Evolutionary conservation across 2,888 invertebrate species (phyloP), one percentile per base, ranked within the genome.

Genomic region (Piscicola geometra): DNA sequence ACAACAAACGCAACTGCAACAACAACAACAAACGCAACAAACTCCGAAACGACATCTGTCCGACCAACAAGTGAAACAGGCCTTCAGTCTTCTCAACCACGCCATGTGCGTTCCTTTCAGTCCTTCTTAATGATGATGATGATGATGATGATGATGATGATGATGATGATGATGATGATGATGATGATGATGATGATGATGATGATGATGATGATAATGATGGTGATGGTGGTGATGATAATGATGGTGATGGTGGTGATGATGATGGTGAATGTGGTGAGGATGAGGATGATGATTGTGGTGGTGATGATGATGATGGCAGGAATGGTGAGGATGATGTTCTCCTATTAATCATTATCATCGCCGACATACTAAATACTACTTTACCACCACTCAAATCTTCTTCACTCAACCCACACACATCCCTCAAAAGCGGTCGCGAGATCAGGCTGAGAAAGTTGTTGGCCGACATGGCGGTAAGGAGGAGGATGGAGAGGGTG

Each of bases 51-150:
- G 41, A 52, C 75, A 75, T 15, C 36, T 75, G 1, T 88, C 89
- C 30, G 85, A 88, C 28, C 89, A 89, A 76, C 89, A 91, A 18
- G 86, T 93, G 74, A 88, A 88, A 75, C 89, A 89, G 83, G 88
- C 89, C 81, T 85, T 91, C 80, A 89, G 90, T 1, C 88, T 89
- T 77, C 87, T 90, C 25, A 71, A 77, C 21, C n/a, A n/a, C 33
- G 60, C 66, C 30, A 41, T 71, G 68, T 75, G 47, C 70, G 50
- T 74, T n/a, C n/a, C n/a, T n/a, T n/a, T n/a, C n/a, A n/a, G n/a
- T n/a, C n/a, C n/a, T n/a, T n/a, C 18, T 50, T n/a, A n/a, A n/a
- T n/a, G n/a, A 12, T 18, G 21, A 52, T 52, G 18, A 15, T 52
- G 15, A 18, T 21, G 21, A 15, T 52, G 52, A 18, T 52, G 21